phyloP scores from a whole-genome alignment of 2,888 invertebrate genomes.

The Acrocera orbiculus region DNA sequence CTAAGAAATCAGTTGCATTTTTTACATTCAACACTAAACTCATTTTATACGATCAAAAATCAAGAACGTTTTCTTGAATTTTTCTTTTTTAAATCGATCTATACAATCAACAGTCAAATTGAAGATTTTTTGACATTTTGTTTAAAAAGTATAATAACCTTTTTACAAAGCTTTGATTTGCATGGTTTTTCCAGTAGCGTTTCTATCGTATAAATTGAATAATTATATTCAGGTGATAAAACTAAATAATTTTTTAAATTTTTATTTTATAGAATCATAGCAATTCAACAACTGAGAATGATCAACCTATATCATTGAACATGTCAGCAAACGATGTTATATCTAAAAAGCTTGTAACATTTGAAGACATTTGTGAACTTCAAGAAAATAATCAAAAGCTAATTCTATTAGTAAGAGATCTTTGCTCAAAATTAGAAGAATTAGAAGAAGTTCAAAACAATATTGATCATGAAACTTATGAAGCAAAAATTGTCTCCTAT shows the following conservation, averaged over 20 bases:
- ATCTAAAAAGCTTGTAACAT: conserved; percentile 72
- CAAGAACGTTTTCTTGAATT: too few relatives aligned
- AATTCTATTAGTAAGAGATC: conserved; percentile 62
- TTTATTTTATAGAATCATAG: conserved; percentile 39
- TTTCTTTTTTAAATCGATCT: too few relatives aligned
- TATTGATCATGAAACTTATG: conserved; percentile 46
- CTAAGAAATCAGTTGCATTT: too few relatives aligned
- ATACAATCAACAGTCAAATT: too few relatives aligned
- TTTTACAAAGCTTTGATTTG: too few relatives aligned
- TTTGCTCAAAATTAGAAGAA: conserved; percentile 71
- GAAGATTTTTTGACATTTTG: too few relatives aligned
- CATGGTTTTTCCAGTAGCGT: too few relatives aligned
- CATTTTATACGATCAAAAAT: too few relatives aligned
- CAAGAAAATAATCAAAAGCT: conserved; percentile 80
- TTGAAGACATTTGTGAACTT: conserved; percentile 72
- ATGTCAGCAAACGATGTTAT: conserved; percentile 49
- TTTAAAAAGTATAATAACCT: too few relatives aligned
- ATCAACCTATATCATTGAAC: conserved; percentile 42
- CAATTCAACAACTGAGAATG: conserved; percentile 40
- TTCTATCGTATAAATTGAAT: too few relatives aligned
- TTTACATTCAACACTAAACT: too few relatives aligned
- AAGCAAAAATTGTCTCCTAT: conserved; percentile 46
- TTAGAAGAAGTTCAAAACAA: conserved; percentile 49
- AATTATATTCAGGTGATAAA: too few relatives aligned
- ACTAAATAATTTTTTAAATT: conserved; percentile 5